Conservation (phyloP, 2,888 invertebrate genomes). For the Gibbula magus region DNA sequence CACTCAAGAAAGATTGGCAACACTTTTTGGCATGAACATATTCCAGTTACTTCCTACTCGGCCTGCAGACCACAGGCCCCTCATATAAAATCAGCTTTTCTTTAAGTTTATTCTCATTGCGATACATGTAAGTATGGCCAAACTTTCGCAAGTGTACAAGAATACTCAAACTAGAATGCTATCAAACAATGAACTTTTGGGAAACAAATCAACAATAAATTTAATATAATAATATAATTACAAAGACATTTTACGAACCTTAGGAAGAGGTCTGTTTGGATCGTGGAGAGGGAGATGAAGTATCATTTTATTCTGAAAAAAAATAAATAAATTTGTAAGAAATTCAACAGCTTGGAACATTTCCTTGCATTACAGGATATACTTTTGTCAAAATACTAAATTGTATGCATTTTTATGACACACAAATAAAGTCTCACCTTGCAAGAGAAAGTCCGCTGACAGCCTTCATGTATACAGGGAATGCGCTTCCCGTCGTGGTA, state of each 20-base stretch:
- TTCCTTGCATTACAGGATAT: not conserved
- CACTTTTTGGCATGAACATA: too few relatives aligned
- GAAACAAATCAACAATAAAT: too few relatives aligned
- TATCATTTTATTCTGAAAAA: slow-evolving; percentile 54
- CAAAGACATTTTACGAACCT: slow-evolving; percentile 29
- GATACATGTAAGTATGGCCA: too few relatives aligned
- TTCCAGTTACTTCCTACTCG: too few relatives aligned
- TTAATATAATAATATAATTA: not conserved
- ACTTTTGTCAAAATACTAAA: not conserved
- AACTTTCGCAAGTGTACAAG: too few relatives aligned
- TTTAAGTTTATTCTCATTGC: too few relatives aligned
- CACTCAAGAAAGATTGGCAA: too few relatives aligned
- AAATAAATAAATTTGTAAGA: not conserved
- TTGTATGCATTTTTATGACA: not conserved
- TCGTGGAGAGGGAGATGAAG: slow-evolving; percentile 51
- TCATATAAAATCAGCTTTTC: too few relatives aligned
- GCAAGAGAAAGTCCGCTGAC: slow-evolving; percentile 54
- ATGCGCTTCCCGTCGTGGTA: slow-evolving; percentile 60
- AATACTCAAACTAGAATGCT: too few relatives aligned
- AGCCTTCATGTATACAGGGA: slow-evolving; percentile 51
- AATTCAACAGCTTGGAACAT: not conserved
- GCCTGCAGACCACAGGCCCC: too few relatives aligned
- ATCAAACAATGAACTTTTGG: too few relatives aligned
- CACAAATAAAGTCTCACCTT: slow-evolving; percentile 45
- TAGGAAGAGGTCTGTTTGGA: slow-evolving; percentile 42